Percentiles rank a stretch among this genome's conserved stretches.
Evolutionary conservation across 2,888 invertebrate genomes (phyloP).

Genomic region (Spatulosminthurus flaviceps): DNA sequence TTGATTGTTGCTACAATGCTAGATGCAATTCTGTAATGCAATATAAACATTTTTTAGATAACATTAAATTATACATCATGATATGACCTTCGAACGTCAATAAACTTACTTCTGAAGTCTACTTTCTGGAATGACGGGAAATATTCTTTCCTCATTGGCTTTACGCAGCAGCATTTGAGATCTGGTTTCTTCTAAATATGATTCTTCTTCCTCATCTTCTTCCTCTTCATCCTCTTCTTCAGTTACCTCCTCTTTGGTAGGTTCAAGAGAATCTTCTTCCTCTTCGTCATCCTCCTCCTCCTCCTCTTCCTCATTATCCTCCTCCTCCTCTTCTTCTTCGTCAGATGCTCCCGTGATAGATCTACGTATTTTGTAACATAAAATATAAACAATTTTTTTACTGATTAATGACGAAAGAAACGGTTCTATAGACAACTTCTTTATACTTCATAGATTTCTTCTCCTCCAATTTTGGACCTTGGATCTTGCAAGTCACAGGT

Average conservation of each 20-base stretch:
- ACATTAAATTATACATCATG: no score
- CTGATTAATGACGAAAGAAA: no score
- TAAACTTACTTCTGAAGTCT: not conserved
- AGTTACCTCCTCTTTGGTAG: not conserved
- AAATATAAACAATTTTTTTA: no score
- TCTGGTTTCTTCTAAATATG: conserved; percentile 8
- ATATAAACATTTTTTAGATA: not conserved
- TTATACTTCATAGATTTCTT: no score
- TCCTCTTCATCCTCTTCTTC: not conserved
- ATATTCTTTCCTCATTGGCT: not conserved
- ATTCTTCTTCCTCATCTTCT: not conserved
- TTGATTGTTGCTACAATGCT: conserved; percentile 1
- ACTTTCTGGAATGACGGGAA: not conserved
- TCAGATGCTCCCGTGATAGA: no score
- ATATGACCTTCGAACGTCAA: no score
- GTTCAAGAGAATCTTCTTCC: not conserved
- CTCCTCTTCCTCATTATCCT: not conserved
- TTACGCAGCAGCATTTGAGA: not conserved
- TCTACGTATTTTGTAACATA: no score
- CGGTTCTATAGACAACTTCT: no score
- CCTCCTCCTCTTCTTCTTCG: not conserved
- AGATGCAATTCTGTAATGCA: not conserved
- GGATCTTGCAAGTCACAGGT: no score
- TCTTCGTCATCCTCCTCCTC: not conserved
- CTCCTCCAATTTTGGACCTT: no score